Evolutionary conservation across 2,113 vertebrate species (phyloP).

Genomic region (Oceanites oceanicus): DNA sequence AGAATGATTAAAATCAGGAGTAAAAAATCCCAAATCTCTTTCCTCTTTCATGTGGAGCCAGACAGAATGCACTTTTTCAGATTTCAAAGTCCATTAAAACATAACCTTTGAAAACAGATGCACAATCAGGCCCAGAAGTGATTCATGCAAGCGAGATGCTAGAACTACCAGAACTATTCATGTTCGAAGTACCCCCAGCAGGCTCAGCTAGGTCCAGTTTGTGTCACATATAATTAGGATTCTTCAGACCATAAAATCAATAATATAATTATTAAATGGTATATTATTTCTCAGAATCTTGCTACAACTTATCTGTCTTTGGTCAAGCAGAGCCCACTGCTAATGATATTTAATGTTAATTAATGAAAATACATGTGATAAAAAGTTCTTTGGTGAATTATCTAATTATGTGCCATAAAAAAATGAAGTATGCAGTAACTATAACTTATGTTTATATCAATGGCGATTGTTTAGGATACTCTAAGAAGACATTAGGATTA

Average conservation of each 20-base stretch:
- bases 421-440: neutral
- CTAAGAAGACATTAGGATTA: neutral
- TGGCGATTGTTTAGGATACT: neutral
- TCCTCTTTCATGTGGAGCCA: constrained; percentile 70
- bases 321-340: constrained; percentile 72
- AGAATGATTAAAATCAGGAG: constrained; percentile 45
- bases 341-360: constrained; percentile 76
- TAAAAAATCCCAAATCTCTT: constrained; percentile 44
- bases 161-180: constrained; percentile 42
- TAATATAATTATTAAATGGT: constrained; percentile 79
- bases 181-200: constrained; percentile 71
- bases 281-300: constrained; percentile 77
- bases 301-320: constrained; percentile 78
- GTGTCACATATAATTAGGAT: constrained; percentile 68
- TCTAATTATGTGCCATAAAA: constrained; percentile 28
- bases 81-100: constrained; percentile 61
- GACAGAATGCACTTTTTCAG: constrained; percentile 47
- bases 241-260: constrained; percentile 79
- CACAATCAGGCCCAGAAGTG: constrained; percentile 53
- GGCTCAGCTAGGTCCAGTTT: constrained; percentile 34
- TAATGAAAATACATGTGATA: constrained; percentile 58
- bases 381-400: constrained; percentile 60
- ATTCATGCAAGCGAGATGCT: constrained; percentile 18
- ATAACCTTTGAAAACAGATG: constrained; percentile 59
- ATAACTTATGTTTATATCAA: neutral